Evolutionary conservation across 2,888 invertebrate species (phyloP), one percentile per base, ranked within the genome.

Genomic region (Acanthoscelides obtectus): DNA sequence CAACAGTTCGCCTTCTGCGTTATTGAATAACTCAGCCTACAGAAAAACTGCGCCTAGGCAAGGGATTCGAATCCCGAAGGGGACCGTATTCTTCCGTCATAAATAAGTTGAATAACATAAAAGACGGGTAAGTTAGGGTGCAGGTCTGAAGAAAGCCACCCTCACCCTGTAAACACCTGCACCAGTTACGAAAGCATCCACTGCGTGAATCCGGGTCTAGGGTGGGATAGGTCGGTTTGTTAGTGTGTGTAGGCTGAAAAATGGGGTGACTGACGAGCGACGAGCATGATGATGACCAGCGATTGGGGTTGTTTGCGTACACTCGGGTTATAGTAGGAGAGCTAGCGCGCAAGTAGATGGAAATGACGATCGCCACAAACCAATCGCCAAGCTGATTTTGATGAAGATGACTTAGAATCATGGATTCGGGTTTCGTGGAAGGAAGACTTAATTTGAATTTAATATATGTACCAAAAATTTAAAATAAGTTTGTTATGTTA

Each of bases 81-180:
- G 45, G 45, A 12, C 45, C 5, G 12, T 45, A 45, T 45, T 45
- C 17, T 45, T 45, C 45, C 6, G 45, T 12, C 17, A 12, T 45
- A 45, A 45, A 45, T 45, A 45, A 45, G 45, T 12, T 12, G 45
- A 17, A 12, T 1, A 45, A 45, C 45, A 45, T 45, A 45, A 45
- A 6, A 12, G 45, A 45, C 45, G 45, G 45, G 45, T 45, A 45
- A 17, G 45, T 45, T 45, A 12, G 45, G 45, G 45, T 45, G 45
- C 45, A 45, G 45, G 12, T n/a, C n/a, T n/a, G 45, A 45, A 45
- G 70, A 74, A 72, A 71, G 66, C 67, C 64, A 72, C 75, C n/a
- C n/a, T n/a, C 75, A 76, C 75, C 76, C 76, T 76, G 74, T 69
- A 75, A 71, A 76, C 76, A 76, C 76, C 76, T 76, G 76, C 76